A percentile compares a stretch with the other conserved stretches of the same genome.
phyloP scores from a whole-genome alignment of 2,888 invertebrate genomes.

The Acanthosepion pharaonis region DNA sequence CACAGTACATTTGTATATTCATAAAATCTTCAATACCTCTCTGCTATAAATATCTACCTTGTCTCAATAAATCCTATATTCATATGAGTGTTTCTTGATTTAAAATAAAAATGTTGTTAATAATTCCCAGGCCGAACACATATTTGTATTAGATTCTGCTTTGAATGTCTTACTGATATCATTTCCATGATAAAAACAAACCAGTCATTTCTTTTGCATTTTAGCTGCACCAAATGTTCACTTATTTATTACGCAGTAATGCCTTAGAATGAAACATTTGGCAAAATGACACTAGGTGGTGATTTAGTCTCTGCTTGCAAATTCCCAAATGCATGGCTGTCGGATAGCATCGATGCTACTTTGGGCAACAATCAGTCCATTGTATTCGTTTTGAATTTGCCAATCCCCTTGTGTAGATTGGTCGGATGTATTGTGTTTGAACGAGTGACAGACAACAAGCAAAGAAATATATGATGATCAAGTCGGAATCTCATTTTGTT shows the following conservation, averaged over 20 bases:
- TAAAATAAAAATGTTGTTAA: not conserved
- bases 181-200: not conserved
- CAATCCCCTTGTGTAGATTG: not conserved
- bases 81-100: not conserved
- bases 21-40: not conserved
- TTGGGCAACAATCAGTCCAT: not conserved
- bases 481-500: not conserved
- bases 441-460: not conserved
- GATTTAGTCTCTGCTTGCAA: not conserved
- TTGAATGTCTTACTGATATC: not conserved
- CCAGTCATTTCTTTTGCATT: not conserved
- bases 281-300: not conserved
- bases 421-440: not conserved
- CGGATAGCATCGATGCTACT: not conserved
- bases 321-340: not conserved
- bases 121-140: not conserved
- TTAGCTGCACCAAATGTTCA: not conserved
- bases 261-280: not conserved
- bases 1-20: not conserved
- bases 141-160: not conserved
- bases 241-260: not conserved
- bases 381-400: not conserved
- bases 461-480: not conserved
- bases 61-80: not conserved
- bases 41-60: not conserved